Conservation (phyloP, 2,888 invertebrate genomes). For the Neoitamus cyanurus region DNA sequence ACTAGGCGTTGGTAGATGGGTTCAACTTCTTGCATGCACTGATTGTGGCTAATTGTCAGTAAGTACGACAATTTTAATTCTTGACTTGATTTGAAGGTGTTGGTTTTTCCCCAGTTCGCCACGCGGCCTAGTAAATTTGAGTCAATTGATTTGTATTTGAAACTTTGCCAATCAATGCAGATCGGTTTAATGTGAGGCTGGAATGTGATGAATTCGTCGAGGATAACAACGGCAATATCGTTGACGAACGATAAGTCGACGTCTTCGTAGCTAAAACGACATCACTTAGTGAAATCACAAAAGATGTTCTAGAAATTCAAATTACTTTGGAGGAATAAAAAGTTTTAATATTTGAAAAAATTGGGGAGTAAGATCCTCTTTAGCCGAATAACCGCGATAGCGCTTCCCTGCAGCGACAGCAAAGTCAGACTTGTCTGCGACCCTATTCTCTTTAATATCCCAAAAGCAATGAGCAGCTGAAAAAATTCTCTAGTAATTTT, state of each 20-base stretch:
- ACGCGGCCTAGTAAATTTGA: constrained; percentile 49
- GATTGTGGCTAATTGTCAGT: constrained; percentile 51
- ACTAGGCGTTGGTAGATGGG: constrained; percentile 53
- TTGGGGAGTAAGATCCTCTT: constrained; percentile 49
- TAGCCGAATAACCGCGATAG: constrained; percentile 42
- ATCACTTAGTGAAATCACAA: no score
- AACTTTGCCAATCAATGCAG: constrained; percentile 58
- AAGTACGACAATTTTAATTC: constrained; percentile 52
- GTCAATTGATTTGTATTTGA: constrained; percentile 39
- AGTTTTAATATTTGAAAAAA: constrained; percentile 52
- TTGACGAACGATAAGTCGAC: constrained; percentile 55
- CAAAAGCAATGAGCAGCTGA: constrained; percentile 56
- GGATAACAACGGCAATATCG: constrained; percentile 62
- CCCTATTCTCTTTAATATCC: constrained; percentile 37
- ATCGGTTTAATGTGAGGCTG: constrained; percentile 61
- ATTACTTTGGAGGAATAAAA: constrained; percentile 45
- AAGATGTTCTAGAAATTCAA: neutral
- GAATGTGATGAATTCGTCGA: constrained; percentile 57
- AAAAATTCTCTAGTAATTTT: neutral
- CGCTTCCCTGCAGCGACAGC: constrained; percentile 54
- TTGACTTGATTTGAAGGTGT: constrained; percentile 43
- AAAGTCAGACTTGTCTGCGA: constrained; percentile 27
- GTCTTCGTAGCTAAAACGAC: constrained; percentile 52
- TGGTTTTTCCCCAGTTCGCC: constrained; percentile 55
- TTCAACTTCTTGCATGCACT: constrained; percentile 53